phyloP scores from a whole-genome alignment of 37 sponge, comb jelly and placozoan genomes.

The Mnemiopsis leidyi region DNA sequence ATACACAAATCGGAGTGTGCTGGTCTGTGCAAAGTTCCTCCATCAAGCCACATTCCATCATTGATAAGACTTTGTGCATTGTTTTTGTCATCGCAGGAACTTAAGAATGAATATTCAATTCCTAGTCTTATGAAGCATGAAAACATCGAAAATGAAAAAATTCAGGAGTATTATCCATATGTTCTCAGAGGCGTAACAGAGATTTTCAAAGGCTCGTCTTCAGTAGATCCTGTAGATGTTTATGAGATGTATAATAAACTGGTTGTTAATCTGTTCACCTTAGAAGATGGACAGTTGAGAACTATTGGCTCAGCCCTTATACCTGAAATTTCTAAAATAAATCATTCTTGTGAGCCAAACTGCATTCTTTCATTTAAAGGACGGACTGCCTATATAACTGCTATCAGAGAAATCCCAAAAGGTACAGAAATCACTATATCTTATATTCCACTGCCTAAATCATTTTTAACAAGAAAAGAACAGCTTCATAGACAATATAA shows the following conservation, averaged over 20 bases:
- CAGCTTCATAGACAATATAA: background rate
- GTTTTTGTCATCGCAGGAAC: background rate
- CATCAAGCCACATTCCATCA: background rate
- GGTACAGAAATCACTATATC: background rate
- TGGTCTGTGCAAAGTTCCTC: background rate
- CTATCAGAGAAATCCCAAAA: constrained; percentile 5
- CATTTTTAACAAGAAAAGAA: background rate
- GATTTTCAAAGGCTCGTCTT: background rate
- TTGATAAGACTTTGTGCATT: background rate
- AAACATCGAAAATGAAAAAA: background rate
- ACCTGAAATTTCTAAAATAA: background rate
- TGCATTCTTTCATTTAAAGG: background rate
- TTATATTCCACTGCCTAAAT: background rate
- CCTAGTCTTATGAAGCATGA: background rate
- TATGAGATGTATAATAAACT: constrained; percentile 4
- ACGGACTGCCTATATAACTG: background rate
- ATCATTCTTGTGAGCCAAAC: constrained; percentile 26
- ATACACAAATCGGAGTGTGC: constrained; percentile 6
- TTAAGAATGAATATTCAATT: background rate
- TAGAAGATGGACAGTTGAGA: background rate
- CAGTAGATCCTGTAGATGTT: background rate
- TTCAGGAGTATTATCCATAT: background rate
- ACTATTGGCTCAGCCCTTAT: background rate
- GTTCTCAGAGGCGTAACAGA: background rate
- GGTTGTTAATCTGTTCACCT: background rate